Evolutionary conservation across 2,797 vertebrate species (phyloP).

Genomic region (Yasuhikotakia modesta): DNA sequence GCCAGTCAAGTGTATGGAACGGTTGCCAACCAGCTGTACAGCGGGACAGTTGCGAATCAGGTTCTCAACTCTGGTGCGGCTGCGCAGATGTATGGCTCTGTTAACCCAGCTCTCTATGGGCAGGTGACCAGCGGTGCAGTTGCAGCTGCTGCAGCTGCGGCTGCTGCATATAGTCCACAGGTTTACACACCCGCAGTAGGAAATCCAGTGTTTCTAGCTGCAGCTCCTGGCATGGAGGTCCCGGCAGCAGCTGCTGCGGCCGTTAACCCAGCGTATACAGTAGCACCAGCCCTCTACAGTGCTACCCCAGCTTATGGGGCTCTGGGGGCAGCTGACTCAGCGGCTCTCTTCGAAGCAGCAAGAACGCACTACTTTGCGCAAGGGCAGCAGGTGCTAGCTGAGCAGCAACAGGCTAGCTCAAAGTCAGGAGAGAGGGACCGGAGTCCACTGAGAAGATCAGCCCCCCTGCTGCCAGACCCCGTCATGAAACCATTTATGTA

Average conservation of each 20-base stretch:
- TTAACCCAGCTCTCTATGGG: conserved; percentile 75
- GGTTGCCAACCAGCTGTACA: conserved; percentile 69
- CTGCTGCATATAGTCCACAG: conserved; percentile 75
- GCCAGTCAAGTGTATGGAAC: conserved; percentile 81
- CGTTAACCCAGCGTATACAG: conserved; percentile 73
- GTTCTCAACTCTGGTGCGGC: conserved; percentile 63
- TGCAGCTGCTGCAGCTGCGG: conserved; percentile 71
- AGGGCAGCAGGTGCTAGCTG: conserved; percentile 79
- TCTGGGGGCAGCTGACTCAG: conserved; percentile 69
- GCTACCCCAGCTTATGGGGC: conserved; percentile 68
- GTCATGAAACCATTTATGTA: conserved; percentile 84
- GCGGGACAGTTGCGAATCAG: conserved; percentile 74
- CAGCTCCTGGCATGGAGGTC: conserved; percentile 74
- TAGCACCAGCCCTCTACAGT: conserved; percentile 73
- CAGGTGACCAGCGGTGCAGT: conserved; percentile 74
- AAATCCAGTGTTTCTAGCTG: conserved; percentile 77
- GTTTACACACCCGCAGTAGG: conserved; percentile 80
- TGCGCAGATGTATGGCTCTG: conserved; percentile 73
- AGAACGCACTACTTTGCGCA: conserved; percentile 81
- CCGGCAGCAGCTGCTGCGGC: conserved; percentile 62
- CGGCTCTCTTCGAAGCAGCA: conserved; percentile 80
- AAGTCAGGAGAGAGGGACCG: conserved; percentile 79
- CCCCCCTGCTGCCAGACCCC: conserved; percentile 81
- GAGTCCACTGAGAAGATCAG: conserved; percentile 77
- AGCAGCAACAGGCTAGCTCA: conserved; percentile 72